Evolutionary conservation across 2,888 invertebrate species (phyloP).

Genomic region (Scaptomyza reducta): DNA sequence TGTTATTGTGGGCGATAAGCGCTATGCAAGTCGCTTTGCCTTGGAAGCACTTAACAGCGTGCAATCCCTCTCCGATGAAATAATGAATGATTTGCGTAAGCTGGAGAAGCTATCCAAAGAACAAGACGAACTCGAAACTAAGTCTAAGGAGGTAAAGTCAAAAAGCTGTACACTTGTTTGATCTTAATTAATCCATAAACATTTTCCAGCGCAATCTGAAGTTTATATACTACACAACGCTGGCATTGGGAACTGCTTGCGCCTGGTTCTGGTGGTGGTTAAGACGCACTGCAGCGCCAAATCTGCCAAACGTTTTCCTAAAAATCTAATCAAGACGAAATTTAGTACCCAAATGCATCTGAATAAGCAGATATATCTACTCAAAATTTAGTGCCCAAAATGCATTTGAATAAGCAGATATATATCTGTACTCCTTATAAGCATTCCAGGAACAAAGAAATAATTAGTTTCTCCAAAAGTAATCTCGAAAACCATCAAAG

Average conservation of each 20-base stretch:
- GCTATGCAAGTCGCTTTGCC: constrained; percentile 83
- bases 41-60: constrained; percentile 81
- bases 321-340: constrained; percentile 34
- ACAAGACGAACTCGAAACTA: background rate
- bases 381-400: background rate
- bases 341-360: constrained; percentile 26
- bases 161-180: too few relatives aligned
- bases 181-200: too few relatives aligned
- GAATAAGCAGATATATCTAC: constrained; percentile 1
- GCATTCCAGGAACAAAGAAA: constrained; percentile 10
- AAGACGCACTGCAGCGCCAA: constrained; percentile 34
- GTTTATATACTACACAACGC: constrained; percentile 44
- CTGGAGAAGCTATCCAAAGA: constrained; percentile 62
- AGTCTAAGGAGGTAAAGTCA: constrained; percentile 30
- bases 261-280: constrained; percentile 73
- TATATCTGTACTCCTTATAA: constrained; percentile 4
- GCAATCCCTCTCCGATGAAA: constrained; percentile 70
- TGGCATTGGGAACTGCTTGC: constrained; percentile 55
- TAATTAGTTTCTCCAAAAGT: background rate
- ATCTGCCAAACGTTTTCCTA: constrained; percentile 46
- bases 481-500: background rate
- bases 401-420: constrained; percentile 27
- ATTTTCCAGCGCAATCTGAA: constrained; percentile 49
- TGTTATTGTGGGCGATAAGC: constrained; percentile 81
- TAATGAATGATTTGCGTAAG: constrained; percentile 70